Evolutionary conservation across 2,113 vertebrate species (phyloP).

Genomic region (Sinocyclocheilus anshuiensis): DNA sequence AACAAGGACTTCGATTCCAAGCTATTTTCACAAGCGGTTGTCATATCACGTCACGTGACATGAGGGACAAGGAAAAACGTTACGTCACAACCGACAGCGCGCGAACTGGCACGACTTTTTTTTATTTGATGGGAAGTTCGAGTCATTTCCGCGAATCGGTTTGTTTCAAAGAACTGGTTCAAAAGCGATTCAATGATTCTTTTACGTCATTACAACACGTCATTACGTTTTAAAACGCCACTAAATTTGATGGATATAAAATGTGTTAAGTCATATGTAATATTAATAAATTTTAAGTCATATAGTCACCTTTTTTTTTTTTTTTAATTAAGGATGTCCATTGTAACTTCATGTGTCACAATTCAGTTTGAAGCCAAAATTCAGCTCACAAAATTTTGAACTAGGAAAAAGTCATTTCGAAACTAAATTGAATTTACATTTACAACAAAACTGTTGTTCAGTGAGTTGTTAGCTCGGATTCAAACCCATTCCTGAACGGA

Average conservation of each 20-base stretch:
- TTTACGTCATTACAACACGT: conserved; percentile 4
- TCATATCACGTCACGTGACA: conserved; percentile 31
- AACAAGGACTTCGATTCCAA: conserved; percentile 10
- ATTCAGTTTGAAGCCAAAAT: background rate
- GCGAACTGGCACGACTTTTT: background rate
- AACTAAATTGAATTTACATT: background rate
- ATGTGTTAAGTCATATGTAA: no score
- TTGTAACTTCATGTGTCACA: background rate
- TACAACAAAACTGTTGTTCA: background rate
- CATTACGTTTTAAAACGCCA: background rate
- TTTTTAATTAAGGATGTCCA: background rate
- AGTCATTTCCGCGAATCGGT: background rate
- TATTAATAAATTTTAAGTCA: background rate
- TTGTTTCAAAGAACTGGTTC: background rate
- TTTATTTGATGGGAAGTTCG: background rate
- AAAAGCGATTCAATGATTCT: background rate
- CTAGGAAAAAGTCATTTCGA: background rate
- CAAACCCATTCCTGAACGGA: background rate
- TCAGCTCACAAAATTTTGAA: background rate
- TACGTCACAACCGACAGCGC: conserved; percentile 9
- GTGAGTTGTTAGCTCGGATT: background rate
- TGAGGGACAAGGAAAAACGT: background rate
- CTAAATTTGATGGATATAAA: background rate
- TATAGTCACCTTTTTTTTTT: background rate
- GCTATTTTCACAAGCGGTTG: background rate